Percentiles rank a stretch among this genome's conserved stretches.
These are phyloP conservation scores for Triops cancriformis DNA, from an alignment of 1,140 invertebrate genomes.

Conservation along the genomic window DNA sequence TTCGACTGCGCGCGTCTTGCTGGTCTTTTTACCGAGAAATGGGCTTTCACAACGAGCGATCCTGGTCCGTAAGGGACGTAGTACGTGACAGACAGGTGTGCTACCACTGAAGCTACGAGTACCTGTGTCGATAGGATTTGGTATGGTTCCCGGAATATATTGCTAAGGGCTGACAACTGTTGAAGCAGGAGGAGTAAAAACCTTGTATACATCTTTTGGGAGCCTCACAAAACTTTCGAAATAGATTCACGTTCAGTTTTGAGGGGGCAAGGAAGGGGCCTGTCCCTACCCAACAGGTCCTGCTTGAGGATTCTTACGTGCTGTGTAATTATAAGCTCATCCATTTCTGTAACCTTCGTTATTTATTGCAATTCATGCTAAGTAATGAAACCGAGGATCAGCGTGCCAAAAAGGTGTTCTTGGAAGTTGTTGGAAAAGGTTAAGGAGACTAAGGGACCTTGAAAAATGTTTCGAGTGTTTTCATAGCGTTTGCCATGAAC, in stretches of 20 bases:
- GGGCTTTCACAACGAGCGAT: neutral
- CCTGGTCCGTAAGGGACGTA: neutral
- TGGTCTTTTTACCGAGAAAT: neutral
- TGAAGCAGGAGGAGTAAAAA: too few species aligned
- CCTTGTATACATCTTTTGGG: neutral
- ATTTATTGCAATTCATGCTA: too few species aligned
- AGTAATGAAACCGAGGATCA: too few species aligned
- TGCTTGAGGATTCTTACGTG: neutral
- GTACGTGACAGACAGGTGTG: neutral
- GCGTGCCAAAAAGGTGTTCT: too few species aligned
- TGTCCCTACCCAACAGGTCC: neutral
- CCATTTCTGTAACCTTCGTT: too few species aligned
- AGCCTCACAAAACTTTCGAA: slow-evolving; percentile 5
- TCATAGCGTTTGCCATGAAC: too few species aligned
- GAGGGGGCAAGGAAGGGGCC: neutral
- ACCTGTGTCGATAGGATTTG: neutral
- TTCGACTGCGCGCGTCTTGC: neutral
- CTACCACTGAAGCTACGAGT: neutral
- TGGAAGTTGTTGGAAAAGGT: too few species aligned
- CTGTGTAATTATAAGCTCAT: neutral
- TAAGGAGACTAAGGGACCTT: too few species aligned
- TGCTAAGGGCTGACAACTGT: neutral
- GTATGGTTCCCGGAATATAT: neutral
- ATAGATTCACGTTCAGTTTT: neutral
- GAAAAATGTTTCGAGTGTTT: too few species aligned